Percentiles rank a stretch among this genome's conserved stretches.
Evolutionary conservation across 1,140 invertebrate genomes (phyloP).

Genomic region (Anoplophora glabripennis): DNA sequence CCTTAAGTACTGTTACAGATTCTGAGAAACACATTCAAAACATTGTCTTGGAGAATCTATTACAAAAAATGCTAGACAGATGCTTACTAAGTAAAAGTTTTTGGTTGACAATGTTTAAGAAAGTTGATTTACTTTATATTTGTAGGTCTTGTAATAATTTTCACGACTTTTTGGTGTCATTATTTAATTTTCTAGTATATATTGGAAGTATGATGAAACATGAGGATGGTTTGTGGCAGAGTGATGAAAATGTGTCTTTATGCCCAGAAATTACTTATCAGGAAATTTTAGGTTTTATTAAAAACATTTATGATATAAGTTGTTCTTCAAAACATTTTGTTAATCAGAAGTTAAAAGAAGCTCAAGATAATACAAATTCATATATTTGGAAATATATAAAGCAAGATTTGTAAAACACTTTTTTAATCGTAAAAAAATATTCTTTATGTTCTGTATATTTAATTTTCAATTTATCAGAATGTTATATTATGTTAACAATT

Average conservation of each 20-base stretch:
- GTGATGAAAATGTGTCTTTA: conserved; percentile 39
- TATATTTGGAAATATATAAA: conserved; percentile 30
- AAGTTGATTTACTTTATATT: conserved; percentile 50
- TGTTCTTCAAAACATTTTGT: conserved; percentile 18
- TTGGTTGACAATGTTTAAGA: conserved; percentile 51
- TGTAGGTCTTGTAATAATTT: conserved; percentile 49
- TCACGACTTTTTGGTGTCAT: conserved; percentile 50
- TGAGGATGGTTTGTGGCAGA: conserved; percentile 45
- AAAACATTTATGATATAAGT: conserved; percentile 42
- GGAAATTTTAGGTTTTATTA: conserved; percentile 50
- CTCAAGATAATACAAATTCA: conserved; percentile 28
- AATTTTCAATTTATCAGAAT: too few species aligned
- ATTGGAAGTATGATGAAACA: conserved; percentile 52
- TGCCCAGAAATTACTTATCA: conserved; percentile 54
- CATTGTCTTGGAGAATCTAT: conserved; percentile 42
- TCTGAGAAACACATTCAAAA: conserved; percentile 30
- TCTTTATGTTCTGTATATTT: too few species aligned
- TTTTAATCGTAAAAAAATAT: too few species aligned
- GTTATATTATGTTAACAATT: too few species aligned
- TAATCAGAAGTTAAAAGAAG: conserved; percentile 22
- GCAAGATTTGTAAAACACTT: background rate
- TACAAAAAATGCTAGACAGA: conserved; percentile 51
- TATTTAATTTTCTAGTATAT: conserved; percentile 57
- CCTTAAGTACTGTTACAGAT: conserved; percentile 24
- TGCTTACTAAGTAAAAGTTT: conserved; percentile 44